Evolutionary conservation across 2,797 vertebrate genomes (phyloP).

Genomic region (Fistularia tabacaria): DNA sequence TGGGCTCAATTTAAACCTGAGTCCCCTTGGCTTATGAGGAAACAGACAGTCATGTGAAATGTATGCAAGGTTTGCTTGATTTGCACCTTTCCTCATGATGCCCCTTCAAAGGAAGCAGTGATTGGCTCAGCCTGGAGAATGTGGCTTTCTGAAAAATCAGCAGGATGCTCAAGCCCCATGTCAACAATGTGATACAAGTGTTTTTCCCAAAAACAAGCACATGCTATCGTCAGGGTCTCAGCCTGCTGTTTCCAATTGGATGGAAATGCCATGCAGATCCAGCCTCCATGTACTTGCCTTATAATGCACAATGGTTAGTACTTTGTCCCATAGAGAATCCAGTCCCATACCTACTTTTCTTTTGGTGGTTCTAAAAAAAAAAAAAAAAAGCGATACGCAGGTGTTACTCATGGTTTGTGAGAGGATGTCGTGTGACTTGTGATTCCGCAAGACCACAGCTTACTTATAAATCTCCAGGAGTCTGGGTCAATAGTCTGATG

Average conservation of each 20-base stretch:
- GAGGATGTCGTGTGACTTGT: conserved; percentile 57
- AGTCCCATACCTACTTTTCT: conserved; percentile 74
- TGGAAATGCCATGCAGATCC: conserved; percentile 80
- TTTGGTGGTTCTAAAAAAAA: conserved; percentile 40
- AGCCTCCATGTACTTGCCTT: conserved; percentile 95
- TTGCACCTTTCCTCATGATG: conserved; percentile 45
- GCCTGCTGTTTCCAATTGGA: conserved; percentile 41
- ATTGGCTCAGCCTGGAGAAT: too few species aligned
- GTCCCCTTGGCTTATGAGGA: conserved; percentile 7
- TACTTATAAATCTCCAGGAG: background rate
- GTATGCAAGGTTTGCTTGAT: conserved; percentile 31
- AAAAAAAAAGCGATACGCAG: conserved; percentile 40
- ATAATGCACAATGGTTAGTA: conserved; percentile 88
- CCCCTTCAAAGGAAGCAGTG: conserved; percentile 16
- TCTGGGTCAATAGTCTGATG: too few species aligned
- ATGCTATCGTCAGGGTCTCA: conserved; percentile 55
- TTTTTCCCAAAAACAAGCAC: conserved; percentile 52
- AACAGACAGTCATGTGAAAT: conserved; percentile 8
- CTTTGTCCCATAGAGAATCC: conserved; percentile 74
- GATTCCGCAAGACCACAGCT: conserved; percentile 29
- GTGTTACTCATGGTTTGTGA: conserved; percentile 48
- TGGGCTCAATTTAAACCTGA: conserved; percentile 21
- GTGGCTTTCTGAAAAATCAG: conserved; percentile 39
- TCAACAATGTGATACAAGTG: conserved; percentile 14
- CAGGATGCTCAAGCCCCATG: conserved; percentile 28